These are phyloP conservation scores for Zaprionus lineosus DNA, from an alignment of 2,888 invertebrate species.

Conservation along the genomic window DNA sequence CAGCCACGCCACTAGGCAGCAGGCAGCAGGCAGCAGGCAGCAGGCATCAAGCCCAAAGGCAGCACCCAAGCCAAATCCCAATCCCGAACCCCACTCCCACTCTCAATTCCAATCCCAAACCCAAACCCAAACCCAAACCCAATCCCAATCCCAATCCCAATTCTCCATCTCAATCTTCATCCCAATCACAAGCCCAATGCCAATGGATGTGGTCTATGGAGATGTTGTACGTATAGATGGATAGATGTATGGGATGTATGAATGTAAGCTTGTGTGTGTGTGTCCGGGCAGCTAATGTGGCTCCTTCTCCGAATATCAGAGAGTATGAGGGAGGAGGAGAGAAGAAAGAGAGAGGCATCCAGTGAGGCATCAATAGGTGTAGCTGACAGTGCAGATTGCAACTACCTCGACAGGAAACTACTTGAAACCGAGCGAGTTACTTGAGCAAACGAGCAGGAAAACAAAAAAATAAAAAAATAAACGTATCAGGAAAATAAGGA, in stretches of 20 bases:
- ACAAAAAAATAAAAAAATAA: background rate
- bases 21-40: background rate
- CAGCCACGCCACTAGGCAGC: background rate
- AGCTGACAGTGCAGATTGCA: constrained; percentile 40
- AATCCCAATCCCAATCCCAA: no score
- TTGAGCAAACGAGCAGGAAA: constrained; percentile 8
- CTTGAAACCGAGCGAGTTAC: constrained; percentile 40
- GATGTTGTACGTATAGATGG: no score
- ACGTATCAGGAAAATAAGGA: background rate
- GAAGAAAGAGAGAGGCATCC: background rate
- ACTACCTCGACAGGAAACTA: constrained; percentile 31
- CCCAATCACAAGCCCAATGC: no score
- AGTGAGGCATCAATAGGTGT: constrained; percentile 42
- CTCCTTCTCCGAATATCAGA: no score
- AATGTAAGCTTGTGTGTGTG: no score
- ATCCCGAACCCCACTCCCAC: no score
- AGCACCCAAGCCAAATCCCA: background rate
- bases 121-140: no score
- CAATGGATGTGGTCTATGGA: no score
- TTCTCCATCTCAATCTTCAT: no score
- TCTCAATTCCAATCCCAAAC: background rate
- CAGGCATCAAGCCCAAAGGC: constrained; percentile 1
- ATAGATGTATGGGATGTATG: no score
- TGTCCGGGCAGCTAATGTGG: constrained; percentile 20
- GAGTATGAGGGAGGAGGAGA: no score